Percentiles rank a stretch among this genome's conserved stretches.
Evolutionary conservation across 2,113 vertebrate genomes (phyloP).

Genomic region (Synchiropus splendidus): DNA sequence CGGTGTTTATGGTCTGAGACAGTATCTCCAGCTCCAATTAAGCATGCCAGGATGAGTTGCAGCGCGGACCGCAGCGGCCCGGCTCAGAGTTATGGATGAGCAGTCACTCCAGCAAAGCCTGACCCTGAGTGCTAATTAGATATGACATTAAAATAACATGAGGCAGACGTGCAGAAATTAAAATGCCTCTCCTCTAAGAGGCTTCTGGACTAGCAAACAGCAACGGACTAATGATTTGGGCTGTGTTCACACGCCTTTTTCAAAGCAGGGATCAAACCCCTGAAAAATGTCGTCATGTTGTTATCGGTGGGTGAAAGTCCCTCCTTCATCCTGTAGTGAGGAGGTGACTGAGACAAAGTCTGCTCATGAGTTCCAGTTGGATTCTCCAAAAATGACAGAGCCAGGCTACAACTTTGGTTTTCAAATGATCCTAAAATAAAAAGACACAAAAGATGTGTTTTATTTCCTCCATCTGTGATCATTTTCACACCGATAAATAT

Average conservation of each 20-base stretch:
- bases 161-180: slow-evolving; percentile 48
- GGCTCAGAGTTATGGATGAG: slow-evolving; percentile 63
- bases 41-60: slow-evolving; percentile 61
- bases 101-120: slow-evolving; percentile 57
- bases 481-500: too few relatives aligned
- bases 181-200: slow-evolving; percentile 38
- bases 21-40: slow-evolving; percentile 61
- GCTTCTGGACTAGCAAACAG: slow-evolving; percentile 30
- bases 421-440: too few relatives aligned
- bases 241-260: slow-evolving; percentile 12
- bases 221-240: slow-evolving; percentile 25
- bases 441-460: too few relatives aligned
- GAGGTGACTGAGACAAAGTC: too few relatives aligned
- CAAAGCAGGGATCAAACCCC: too few relatives aligned
- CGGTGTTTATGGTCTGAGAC: slow-evolving; percentile 58
- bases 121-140: slow-evolving; percentile 64
- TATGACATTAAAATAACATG: slow-evolving; percentile 62
- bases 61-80: slow-evolving; percentile 49
- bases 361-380: too few relatives aligned
- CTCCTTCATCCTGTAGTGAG: too few relatives aligned
- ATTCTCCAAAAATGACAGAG: too few relatives aligned
- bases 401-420: too few relatives aligned
- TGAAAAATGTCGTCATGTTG: too few relatives aligned
- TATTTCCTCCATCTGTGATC: too few relatives aligned
- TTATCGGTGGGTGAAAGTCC: too few relatives aligned